Evolutionary conservation across 92 coral and sea anemone genomes (phyloP), one percentile per base, ranked within the genome.

Genomic region (Plumapathes pennacea): DNA sequence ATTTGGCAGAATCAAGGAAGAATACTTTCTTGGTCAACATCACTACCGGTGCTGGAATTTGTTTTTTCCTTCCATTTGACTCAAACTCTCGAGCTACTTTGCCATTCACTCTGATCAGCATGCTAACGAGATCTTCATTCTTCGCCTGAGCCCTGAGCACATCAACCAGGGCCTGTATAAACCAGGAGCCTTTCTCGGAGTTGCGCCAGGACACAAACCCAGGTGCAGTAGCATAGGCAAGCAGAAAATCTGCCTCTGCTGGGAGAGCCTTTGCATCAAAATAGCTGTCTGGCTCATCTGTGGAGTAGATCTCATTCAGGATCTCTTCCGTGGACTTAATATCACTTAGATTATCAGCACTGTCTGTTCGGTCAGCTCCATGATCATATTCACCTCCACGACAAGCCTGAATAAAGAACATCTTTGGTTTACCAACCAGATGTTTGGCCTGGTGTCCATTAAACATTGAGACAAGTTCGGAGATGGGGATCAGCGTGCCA

Each of bases 131-230:
- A 76, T 94, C 99, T 62, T 94, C 99, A 12, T 51, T 62, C 10
- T 57, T 51, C 17, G 99, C 88, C 25, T 84, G 71, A 10, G 79
- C 25, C 43, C 56, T 78, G 47, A 94, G 81, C 10, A 94, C 86
- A 22, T 94, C 96, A 43, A 83, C 82, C 62, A 94, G 25, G 10
- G 99, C 99, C 28, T 94, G 99, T 9, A 94, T 72, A 66, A 94
- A 88, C 99, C 99, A 94, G 1, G 99, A 94, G 29, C 99, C 99
- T 42, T 94, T 84, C 45, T 81, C 76, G 19, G 85, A 74, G 45
- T 94, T 49, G 20, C 96, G 84, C 99, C 99, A 94, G 10, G 99
- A 94, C n/a, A 94, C 99, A 67, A 66, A 94, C 3, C 99, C 99
- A 0, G 99, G 99, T 8, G 89, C 99, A 1, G 99, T 94, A 27